Conservation (phyloP, 1,140 invertebrate genomes). For the Bombus waltoni region DNA sequence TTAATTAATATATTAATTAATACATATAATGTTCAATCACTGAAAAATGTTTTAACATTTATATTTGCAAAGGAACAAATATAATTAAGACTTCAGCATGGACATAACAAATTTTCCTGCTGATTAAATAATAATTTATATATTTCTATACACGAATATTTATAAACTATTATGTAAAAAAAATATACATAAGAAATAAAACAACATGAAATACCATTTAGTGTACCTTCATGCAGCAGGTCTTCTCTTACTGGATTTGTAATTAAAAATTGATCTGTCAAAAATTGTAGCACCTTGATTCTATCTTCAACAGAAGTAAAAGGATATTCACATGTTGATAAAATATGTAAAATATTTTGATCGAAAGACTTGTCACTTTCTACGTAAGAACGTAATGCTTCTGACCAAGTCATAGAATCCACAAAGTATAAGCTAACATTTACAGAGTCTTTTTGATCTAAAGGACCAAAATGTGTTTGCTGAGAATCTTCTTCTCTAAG, state of each 20-base stretch:
- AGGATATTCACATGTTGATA: slow-evolving; percentile 93
- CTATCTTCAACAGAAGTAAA: slow-evolving; percentile 92
- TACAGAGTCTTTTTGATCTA: slow-evolving; percentile 98
- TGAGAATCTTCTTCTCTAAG: slow-evolving; percentile 97
- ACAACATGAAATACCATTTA: slow-evolving; percentile 48
- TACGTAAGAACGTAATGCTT: slow-evolving; percentile 93
- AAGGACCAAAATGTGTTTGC: slow-evolving; percentile 96
- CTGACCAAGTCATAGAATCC: slow-evolving; percentile 97
- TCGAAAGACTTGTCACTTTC: slow-evolving; percentile 94
- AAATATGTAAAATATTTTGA: slow-evolving; percentile 86
- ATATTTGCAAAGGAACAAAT: background rate
- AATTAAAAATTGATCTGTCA: slow-evolving; percentile 97
- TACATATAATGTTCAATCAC: background rate
- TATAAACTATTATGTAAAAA: background rate
- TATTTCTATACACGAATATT: background rate
- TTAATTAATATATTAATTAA: background rate
- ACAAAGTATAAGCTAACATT: slow-evolving; percentile 96
- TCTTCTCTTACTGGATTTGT: slow-evolving; percentile 96
- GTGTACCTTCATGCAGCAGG: slow-evolving; percentile 94
- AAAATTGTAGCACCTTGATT: slow-evolving; percentile 93
- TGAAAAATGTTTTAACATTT: background rate
- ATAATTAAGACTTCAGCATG: slow-evolving; percentile 44
- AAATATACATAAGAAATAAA: slow-evolving; percentile 7
- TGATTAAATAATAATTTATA: slow-evolving; percentile 21
- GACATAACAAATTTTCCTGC: slow-evolving; percentile 53